Evolutionary conservation across 2,113 vertebrate species (phyloP).

Genomic region (Gnathonemus longibarbis): DNA sequence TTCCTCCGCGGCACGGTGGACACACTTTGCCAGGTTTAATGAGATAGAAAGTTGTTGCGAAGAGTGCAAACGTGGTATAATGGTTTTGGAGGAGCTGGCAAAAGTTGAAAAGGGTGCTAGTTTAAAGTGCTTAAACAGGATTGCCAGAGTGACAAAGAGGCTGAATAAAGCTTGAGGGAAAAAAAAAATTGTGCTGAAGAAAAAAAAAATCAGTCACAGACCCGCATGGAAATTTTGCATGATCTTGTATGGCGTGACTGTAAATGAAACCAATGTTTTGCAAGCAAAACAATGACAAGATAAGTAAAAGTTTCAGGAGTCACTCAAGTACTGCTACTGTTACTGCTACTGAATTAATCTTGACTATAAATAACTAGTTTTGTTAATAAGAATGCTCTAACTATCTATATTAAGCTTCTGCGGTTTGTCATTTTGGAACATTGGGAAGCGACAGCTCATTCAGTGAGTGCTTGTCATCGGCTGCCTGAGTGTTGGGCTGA

Average conservation of each 20-base stretch:
- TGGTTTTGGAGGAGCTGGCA: neutral
- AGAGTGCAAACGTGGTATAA: neutral
- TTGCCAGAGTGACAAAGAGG: neutral
- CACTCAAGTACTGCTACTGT: neutral
- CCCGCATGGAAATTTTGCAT: neutral
- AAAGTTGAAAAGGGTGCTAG: neutral
- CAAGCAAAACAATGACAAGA: neutral
- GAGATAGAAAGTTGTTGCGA: neutral
- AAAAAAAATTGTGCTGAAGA: neutral
- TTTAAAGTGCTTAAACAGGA: neutral
- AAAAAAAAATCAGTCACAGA: neutral
- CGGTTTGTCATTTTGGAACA: neutral
- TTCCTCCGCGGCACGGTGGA: conserved; percentile 7
- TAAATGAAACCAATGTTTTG: neutral
- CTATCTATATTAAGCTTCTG: neutral
- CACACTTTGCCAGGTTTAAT: neutral
- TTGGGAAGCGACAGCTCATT: neutral
- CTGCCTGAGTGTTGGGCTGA: neutral
- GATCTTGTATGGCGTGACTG: neutral
- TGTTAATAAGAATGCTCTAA: neutral
- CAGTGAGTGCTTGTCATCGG: neutral
- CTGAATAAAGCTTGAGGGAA: neutral
- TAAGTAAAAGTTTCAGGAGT: neutral
- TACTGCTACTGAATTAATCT: neutral
- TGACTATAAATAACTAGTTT: neutral